A percentile compares a stretch with the other conserved stretches of the same genome.
Conservation (phyloP, 2,888 invertebrate genomes). For the Ethmia dodecea region DNA sequence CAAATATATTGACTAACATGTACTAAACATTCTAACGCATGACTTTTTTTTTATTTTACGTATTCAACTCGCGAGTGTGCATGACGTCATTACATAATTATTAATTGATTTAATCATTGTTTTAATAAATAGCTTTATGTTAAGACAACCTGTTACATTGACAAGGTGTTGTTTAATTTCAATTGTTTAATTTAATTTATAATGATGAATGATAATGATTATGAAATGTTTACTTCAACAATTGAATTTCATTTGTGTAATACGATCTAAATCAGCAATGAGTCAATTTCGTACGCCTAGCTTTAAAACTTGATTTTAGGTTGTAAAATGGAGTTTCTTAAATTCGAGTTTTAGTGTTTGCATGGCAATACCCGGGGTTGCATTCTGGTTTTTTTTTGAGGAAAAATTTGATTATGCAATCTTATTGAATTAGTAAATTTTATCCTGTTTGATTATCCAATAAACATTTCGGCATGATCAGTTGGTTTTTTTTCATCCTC, state of each 20-base stretch:
- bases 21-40: slow-evolving; percentile 72
- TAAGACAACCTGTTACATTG: slow-evolving; percentile 49
- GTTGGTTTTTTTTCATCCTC: slow-evolving; percentile 31
- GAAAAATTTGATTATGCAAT: slow-evolving; percentile 76
- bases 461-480: slow-evolving; percentile 61
- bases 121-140: too few species aligned
- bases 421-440: slow-evolving; percentile 38
- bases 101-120: slow-evolving; percentile 32
- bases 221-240: slow-evolving; percentile 69
- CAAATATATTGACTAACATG: slow-evolving; percentile 71
- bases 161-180: slow-evolving; percentile 57
- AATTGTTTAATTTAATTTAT: slow-evolving; percentile 30
- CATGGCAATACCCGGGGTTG: slow-evolving; percentile 73
- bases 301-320: slow-evolving; percentile 70
- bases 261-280: slow-evolving; percentile 11
- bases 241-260: slow-evolving; percentile 32
- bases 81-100: slow-evolving; percentile 42
- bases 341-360: slow-evolving; percentile 69
- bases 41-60: slow-evolving; percentile 56
- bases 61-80: slow-evolving; percentile 70
- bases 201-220: slow-evolving; percentile 36
- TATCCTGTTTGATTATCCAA: slow-evolving; percentile 50
- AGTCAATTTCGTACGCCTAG: slow-evolving; percentile 57
- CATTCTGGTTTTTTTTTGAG: slow-evolving; percentile 66
- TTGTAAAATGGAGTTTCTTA: slow-evolving; percentile 40